Percentiles rank a stretch among this genome's conserved stretches.
Conservation (phyloP, 1,140 invertebrate genomes). For the Muscidifurax raptorellus region DNA sequence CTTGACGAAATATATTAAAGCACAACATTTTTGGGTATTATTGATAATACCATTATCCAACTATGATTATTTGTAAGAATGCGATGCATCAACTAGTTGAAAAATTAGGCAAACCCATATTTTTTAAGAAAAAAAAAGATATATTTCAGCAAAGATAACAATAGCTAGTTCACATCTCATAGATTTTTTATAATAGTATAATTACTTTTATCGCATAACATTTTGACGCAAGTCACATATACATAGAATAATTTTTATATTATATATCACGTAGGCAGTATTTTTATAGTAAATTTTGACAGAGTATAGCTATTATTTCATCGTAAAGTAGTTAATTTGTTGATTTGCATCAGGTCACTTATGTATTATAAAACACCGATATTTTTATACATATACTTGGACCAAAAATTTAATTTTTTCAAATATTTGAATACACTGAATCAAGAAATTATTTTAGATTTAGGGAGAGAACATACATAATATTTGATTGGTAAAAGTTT, state of each 20-base stretch:
- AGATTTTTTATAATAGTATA: constrained; percentile 25
- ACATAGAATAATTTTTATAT: constrained; percentile 35
- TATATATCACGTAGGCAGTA: constrained; percentile 37
- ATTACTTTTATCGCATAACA: constrained; percentile 17
- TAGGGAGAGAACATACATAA: neutral
- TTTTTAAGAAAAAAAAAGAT: constrained; percentile 38
- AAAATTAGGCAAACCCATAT: neutral
- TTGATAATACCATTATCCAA: constrained; percentile 17
- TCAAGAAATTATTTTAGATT: neutral
- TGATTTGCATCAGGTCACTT: constrained; percentile 15
- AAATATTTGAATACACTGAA: constrained; percentile 7
- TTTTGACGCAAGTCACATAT: constrained; percentile 24
- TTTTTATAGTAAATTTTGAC: constrained; percentile 23
- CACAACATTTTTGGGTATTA: constrained; percentile 49
- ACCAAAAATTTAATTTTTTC: neutral
- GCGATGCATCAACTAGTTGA: neutral
- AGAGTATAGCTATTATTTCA: constrained; percentile 26
- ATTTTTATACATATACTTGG: neutral
- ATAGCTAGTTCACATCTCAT: constrained; percentile 28
- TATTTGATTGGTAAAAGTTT: neutral
- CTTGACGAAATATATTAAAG: constrained; percentile 56
- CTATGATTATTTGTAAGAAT: neutral
- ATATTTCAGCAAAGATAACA: constrained; percentile 45
- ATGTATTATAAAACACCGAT: constrained; percentile 24
- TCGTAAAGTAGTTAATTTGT: neutral